Base-by-base conservation (phyloP, 2,888 invertebrate species). In the Mythimna pallens region DNA sequence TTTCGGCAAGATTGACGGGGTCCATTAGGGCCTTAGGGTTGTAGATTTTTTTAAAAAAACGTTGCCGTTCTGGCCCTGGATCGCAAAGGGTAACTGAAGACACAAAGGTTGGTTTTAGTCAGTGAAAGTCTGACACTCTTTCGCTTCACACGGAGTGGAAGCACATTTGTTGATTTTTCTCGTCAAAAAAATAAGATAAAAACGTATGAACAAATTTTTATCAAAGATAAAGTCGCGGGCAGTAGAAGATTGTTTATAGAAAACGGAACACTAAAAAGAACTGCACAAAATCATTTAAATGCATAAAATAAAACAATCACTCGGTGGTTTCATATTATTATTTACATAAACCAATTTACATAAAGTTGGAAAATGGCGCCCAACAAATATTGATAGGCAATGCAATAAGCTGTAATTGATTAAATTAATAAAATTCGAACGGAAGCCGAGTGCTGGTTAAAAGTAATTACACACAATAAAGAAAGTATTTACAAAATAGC, bases 341-440 rank as follows among this genome's bases (percentile, higher is more conserved):
- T 76, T 76, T 76, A 61, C 68, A 68, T 63, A 82, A 57, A 70
- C 22, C 22, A 70, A 36, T 78, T 82, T 70, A 47, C 82, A 78
- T 52, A 22, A 43, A 50, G 25, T 57, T 82, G 61, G 64, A 22
- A 62, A 78, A 70, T 70, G 65, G 83, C 54, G 65, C 17, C 55
- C 20, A 50, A 47, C 65, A 72, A 72, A 79, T 79, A 83, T 83
- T 83, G 69, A 64, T 59, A 50, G 34, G 25, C 47, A 30, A 57
- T 36, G 80, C 80, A 82, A 71, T 66, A 79, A 72, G 36, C 34
- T 64, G 65, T 72, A 59, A 83, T 83, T 79, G 78, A 82, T 78
- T 59, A 30, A 63, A 78, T 63, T 50, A 63, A 66, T 65, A 65
- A 65, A 78, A 82, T 40, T n/a, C 47, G 43, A n/a, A 70, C 36